phyloP scores from a whole-genome alignment of 2,113 vertebrate species.

The Piaya cayana region DNA sequence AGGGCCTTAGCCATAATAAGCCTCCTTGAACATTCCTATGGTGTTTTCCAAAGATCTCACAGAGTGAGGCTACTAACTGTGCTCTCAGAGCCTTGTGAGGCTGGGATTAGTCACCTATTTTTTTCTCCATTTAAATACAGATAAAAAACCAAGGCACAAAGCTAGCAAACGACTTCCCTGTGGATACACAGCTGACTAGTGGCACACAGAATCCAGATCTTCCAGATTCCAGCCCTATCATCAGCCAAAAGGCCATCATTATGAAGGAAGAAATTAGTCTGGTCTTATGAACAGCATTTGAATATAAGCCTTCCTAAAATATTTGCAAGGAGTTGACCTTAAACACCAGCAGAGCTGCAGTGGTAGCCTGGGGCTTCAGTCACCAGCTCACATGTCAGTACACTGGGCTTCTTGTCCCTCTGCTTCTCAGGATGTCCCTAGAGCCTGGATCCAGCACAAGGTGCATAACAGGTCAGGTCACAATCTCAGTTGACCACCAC shows the following conservation, averaged over 20 bases:
- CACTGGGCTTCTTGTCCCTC: fast-evolving
- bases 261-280: slow-evolving; percentile 57
- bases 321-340: slow-evolving; percentile 58
- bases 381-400: neutral
- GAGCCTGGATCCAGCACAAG: neutral
- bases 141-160: slow-evolving; percentile 28
- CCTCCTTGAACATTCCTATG: neutral
- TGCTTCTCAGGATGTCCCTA: neutral
- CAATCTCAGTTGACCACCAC: neutral
- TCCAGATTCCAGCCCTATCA: slow-evolving; percentile 56
- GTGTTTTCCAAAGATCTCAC: slow-evolving; percentile 9
- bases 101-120: slow-evolving; percentile 21
- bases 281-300: slow-evolving; percentile 67
- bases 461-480: neutral
- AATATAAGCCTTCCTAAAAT: slow-evolving; percentile 65
- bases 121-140: neutral
- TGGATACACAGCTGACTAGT: slow-evolving; percentile 10
- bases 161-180: slow-evolving; percentile 18
- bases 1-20: slow-evolving; percentile 24
- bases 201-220: slow-evolving; percentile 57
- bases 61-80: slow-evolving; percentile 2
- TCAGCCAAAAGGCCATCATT: slow-evolving; percentile 69
- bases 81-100: neutral
- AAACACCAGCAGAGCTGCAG: slow-evolving; percentile 30
- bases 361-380: slow-evolving; percentile 7